Base-by-base conservation (phyloP, 2,888 invertebrate genomes). In the Globia sparganii region DNA sequence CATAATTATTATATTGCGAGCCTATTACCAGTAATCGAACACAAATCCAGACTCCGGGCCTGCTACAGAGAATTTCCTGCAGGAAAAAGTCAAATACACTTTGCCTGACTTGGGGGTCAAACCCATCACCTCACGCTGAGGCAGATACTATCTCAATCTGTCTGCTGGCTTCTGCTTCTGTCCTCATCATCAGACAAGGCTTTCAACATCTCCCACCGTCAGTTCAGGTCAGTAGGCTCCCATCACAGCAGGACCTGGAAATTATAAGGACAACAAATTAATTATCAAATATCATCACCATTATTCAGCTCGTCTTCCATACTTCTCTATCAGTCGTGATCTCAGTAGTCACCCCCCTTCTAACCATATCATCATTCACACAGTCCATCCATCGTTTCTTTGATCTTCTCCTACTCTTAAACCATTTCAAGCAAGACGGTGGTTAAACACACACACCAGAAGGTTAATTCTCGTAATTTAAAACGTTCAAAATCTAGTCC, bases 231-330 rank as follows among this genome's bases (percentile, higher is more conserved):
- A 13, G 6, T 5, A 56, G 18, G 21, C 68, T 67, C 25, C 49
- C 25, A 25, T 18, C 25, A 2, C 34, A 37, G 28, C 34, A 43
- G 43, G 13, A 37, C 77, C 77, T 77, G 77, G 13, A 77, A 77
- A 69, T 69, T 9, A 61, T 53, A 77, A 49, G n/a, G 0, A 40
- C 4, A n/a, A 9, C 1, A n/a, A 0, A 28, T 65, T 46, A 28
- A 46, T 46, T n/a, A 53, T 53, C 21, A 49, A 25, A 28, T 28
- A 8, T 18, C 28, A 28, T 15, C 6, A 43, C 4, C 15, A 43
- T 15, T 2, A 15, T 15, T 4, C 5, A 4, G 43, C 15, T 43
- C 43, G 0, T 43, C 28, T 18, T 58, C 58, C 8, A 3, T 0
- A 58, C 8, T 1, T 58, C 58, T 58, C 28, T 28, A 28, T 28